These are phyloP conservation scores for Campaea margaritaria DNA, from an alignment of 2,888 invertebrate genomes.

Conservation along the genomic window DNA sequence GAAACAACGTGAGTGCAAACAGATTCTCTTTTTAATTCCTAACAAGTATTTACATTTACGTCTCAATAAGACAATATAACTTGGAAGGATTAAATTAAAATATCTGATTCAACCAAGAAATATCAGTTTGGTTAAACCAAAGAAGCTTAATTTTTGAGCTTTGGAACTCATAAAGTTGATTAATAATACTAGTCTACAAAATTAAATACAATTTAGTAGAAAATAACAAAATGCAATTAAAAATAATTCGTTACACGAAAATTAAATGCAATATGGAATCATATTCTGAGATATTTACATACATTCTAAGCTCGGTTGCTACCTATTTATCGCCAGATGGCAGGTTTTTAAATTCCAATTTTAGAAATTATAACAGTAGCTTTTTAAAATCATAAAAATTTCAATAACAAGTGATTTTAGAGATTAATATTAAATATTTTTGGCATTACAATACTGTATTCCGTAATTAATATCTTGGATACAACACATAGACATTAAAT, in stretches of 20 bases:
- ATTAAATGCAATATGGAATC: constrained; percentile 28
- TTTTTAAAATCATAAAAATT: neutral
- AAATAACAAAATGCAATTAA: neutral
- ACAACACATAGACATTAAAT: neutral
- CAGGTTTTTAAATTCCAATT: neutral
- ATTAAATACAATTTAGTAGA: neutral
- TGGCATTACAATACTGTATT: neutral
- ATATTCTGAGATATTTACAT: constrained; percentile 19
- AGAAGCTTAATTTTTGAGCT: constrained; percentile 22
- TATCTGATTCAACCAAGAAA: constrained; percentile 9
- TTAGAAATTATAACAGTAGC: constrained; percentile 3
- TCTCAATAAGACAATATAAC: constrained; percentile 9
- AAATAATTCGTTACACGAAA: constrained; percentile 17
- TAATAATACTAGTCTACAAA: neutral
- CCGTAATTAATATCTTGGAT: neutral
- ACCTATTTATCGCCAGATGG: constrained; percentile 25
- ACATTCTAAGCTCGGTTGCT: constrained; percentile 39
- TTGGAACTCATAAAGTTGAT: constrained; percentile 18
- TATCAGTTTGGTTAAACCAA: constrained; percentile 13
- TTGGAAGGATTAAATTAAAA: constrained; percentile 1
- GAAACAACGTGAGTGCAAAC: no score
- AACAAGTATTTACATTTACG: constrained; percentile 13
- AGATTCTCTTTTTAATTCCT: no score
- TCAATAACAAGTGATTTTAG: neutral
- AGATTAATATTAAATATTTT: neutral